Evolutionary conservation across 2,888 invertebrate genomes (phyloP), one percentile per base, ranked within the genome.

Genomic region (Agriopis aurantiaria): DNA sequence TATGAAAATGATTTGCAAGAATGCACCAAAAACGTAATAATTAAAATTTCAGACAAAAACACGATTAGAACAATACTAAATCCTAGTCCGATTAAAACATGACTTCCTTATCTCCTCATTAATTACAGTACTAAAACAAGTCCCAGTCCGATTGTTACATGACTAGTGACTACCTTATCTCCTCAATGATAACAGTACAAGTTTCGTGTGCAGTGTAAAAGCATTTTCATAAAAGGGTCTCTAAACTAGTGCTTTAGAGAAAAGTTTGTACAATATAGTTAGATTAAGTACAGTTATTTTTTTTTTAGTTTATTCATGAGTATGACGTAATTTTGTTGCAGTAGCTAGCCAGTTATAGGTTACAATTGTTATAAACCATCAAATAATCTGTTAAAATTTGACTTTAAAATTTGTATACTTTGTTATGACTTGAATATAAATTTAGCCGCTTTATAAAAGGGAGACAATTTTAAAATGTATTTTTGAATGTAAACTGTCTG

Each of bases 221-320:
- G 17, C 17, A 23, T 23, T 58, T 58, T 63, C 58, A 55, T 40
- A 71, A 64, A 59, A 75, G 60, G 76, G 76, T 77, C 77, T 76
- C 71, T 69, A 72, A 71, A 70, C 66, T 80, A 77, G 76, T 73
- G 67, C 61, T 72, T 59, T 71, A 63, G 71, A 65, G 71, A 65
- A 68, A 63, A 45, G 74, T 76, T 77, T 80, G 77, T 81, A 78
- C 78, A 78, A 79, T 77, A 77, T 69, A 72, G 68, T 41, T 77
- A 73, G 75, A 46, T 74, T 76, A 76, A 71, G 65, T 76, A 68
- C 69, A 71, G 69, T 72, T 68, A 72, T 65, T 66, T 67, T 67
- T 68, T 55, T 69, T 61, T 68, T 62, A 71, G 75, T 72, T 75
- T 56, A 62, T 71, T 66, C 72, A 49, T 56, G 53, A 65, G 55